These are phyloP conservation scores for Burhinus oedicnemus DNA, from an alignment of 2,113 vertebrate species.

Conservation along the genomic window DNA sequence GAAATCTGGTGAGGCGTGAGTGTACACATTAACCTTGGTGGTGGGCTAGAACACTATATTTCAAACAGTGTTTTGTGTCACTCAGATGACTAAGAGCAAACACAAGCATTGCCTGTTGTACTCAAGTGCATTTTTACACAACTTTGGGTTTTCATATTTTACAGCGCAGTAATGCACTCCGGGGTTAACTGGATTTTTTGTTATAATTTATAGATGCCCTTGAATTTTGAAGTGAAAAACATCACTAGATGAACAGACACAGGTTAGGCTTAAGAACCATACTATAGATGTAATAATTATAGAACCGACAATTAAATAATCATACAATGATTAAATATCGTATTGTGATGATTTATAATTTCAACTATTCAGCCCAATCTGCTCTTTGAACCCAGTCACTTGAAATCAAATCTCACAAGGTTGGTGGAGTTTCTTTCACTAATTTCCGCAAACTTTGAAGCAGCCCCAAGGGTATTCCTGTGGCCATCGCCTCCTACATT, in stretches of 20 bases:
- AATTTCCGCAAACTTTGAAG: not conserved
- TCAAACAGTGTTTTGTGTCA: not conserved
- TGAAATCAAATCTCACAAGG: not conserved
- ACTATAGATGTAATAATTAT: not conserved
- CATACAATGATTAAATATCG: not conserved
- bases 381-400: not conserved
- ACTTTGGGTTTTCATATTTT: not conserved
- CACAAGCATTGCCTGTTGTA: not conserved
- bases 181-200: not conserved
- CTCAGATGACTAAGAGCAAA: not conserved
- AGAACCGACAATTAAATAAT: not conserved
- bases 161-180: not conserved
- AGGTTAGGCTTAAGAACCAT: not conserved
- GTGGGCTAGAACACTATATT: not conserved
- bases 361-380: not conserved
- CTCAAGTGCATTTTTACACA: not conserved
- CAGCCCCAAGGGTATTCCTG: not conserved
- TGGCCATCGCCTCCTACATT: not conserved
- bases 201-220: not conserved
- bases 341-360: not conserved
- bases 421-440: not conserved
- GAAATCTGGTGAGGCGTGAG: not conserved
- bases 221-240: not conserved
- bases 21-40: slow-evolving; percentile 15
- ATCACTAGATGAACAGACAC: not conserved